Evolutionary conservation across 2,888 invertebrate species (phyloP).

Genomic region (Scaptomyza flava): DNA sequence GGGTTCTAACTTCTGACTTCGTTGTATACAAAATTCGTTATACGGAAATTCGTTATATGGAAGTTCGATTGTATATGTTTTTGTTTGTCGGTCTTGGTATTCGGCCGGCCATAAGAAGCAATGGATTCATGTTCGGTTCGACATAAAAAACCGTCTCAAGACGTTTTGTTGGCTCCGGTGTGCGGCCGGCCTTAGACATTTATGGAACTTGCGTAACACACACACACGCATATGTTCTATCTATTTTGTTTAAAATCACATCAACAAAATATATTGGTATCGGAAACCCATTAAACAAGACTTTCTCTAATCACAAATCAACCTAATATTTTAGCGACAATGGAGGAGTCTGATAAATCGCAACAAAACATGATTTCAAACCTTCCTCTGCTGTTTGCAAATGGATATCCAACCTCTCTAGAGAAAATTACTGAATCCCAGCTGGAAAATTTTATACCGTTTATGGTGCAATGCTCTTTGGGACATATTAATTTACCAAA

Average conservation of each 20-base stretch:
- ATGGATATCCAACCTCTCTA: slow-evolving; percentile 89
- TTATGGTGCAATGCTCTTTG: slow-evolving; percentile 91
- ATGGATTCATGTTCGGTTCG: no score
- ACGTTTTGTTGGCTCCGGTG: no score
- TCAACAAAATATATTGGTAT: not conserved
- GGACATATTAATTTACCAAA: slow-evolving; percentile 86
- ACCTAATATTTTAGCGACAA: slow-evolving; percentile 51
- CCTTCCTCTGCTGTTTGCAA: slow-evolving; percentile 89
- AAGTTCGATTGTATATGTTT: no score
- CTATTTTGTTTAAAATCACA: not conserved
- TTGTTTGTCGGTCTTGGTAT: no score
- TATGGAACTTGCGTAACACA: no score
- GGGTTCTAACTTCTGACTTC: no score
- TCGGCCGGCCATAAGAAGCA: no score
- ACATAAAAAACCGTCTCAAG: no score
- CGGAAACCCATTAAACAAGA: not conserved
- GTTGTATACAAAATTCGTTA: no score
- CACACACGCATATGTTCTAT: not conserved
- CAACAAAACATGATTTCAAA: slow-evolving; percentile 88
- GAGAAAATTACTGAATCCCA: slow-evolving; percentile 87
- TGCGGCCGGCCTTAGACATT: no score
- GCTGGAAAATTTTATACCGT: slow-evolving; percentile 89
- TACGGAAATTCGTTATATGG: no score
- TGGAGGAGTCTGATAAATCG: slow-evolving; percentile 83
- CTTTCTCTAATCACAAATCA: not conserved